Evolutionary conservation across 1,140 invertebrate species (phyloP), one percentile per base, ranked within the genome.

Genomic region (Aplysia californica): DNA sequence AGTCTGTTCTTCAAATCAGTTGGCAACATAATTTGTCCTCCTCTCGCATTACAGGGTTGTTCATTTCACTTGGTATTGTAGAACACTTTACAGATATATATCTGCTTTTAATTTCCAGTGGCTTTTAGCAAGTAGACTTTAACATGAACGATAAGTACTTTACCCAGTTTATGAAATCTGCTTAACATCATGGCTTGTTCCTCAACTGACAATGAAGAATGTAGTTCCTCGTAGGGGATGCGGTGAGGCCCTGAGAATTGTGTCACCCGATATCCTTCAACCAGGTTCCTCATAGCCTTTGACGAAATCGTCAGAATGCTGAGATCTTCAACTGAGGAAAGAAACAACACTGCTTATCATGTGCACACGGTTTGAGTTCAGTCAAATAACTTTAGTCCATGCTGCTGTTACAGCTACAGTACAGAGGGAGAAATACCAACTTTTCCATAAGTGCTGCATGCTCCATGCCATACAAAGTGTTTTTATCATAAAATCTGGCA

Each of bases 231-330:
- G 35, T 81, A 73, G 18, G 79, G 68, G 6, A 78, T 56, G 36
- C 75, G 44, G 31, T 82, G 80, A 18, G 66, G 69, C 20, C 77
- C 55, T 2, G 75, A 50, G 15, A 81, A 83, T 59, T 74, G 74
- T 5, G 84, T 80, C 21, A 82, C 81, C 68, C 85, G 82, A 75
- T 86, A 89, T 21, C 85, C 82, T 79, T 89, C 88, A 23, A 87
- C 81, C 50, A 88, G 44, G 78, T 89, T 87, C 64, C 88, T 82
- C 83, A 89, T 85, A 15, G 78, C 69, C 76, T 89, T 89, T 58
- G 88, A 89, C 64, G 84, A 82, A 21, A 89, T 86, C 15, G 88
- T 86, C 68, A 89, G 61, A 50, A 86, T 76, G 73, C 88, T 89
- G 31, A 89, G 69, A 58, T 89, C 87, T 75, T 86, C 84, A 80